A percentile compares a stretch with the other conserved stretches of the same genome.
These are phyloP conservation scores for Oreochromis spilurus DNA, from an alignment of 2,113 vertebrate genomes.

Conservation along the genomic window DNA sequence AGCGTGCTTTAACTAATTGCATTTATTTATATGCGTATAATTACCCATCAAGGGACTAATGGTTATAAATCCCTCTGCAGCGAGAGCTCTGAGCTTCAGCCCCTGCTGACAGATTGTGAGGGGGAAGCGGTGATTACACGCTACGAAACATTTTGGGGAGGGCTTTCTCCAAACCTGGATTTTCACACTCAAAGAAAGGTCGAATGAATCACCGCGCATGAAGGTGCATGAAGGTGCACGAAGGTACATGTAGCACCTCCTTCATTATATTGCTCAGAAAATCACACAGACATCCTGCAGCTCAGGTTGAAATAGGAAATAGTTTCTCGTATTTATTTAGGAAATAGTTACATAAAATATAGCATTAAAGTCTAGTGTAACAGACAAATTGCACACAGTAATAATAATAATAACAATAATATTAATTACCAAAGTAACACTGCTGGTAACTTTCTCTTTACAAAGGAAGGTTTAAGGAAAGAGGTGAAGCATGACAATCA, in stretches of 20 bases:
- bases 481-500: conserved; percentile 78
- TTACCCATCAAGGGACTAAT: conserved; percentile 46
- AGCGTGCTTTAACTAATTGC: conserved; percentile 18
- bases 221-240: not conserved
- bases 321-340: conserved; percentile 71
- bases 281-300: not conserved
- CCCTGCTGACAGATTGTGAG: not conserved
- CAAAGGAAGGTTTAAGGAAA: conserved; percentile 70
- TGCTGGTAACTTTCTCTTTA: conserved; percentile 74
- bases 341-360: conserved; percentile 76
- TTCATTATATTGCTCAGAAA: not conserved
- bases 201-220: not conserved
- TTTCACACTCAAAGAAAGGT: not conserved
- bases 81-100: not conserved
- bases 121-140: conserved; percentile 2
- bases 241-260: not conserved
- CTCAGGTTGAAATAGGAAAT: conserved; percentile 61
- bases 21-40: conserved; percentile 43
- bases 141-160: not conserved
- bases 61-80: conserved; percentile 26
- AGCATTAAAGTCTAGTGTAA: conserved; percentile 76
- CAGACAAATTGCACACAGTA: conserved; percentile 79
- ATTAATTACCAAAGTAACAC: conserved; percentile 79
- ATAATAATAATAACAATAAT: conserved; percentile 51
- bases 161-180: not conserved